These are phyloP conservation scores for Capitella teleta DNA, from an alignment of 1,140 invertebrate species.

Conservation along the genomic window DNA sequence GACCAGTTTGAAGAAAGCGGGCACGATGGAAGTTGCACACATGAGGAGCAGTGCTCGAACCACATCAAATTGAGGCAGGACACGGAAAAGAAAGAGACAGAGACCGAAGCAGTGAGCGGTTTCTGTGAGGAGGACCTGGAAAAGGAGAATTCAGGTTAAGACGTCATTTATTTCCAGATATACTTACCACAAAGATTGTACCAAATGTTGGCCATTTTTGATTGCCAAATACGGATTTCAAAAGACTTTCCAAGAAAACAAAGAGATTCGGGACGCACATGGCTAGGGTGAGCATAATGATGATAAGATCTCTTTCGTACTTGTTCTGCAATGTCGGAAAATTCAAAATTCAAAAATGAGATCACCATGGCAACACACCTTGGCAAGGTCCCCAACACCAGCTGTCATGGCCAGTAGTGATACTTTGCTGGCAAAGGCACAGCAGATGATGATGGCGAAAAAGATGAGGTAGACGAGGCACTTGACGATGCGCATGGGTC, in stretches of 20 bases:
- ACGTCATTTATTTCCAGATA: not conserved
- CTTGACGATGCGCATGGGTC: slow-evolving; percentile 15
- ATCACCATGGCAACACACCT: slow-evolving; percentile 3
- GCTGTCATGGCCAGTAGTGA: slow-evolving; percentile 16
- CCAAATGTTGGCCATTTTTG: slow-evolving; percentile 14
- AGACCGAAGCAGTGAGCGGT: slow-evolving; percentile 14
- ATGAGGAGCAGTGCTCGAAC: slow-evolving; percentile 15
- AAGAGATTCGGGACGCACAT: slow-evolving; percentile 16
- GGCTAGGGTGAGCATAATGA: slow-evolving; percentile 13
- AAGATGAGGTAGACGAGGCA: slow-evolving; percentile 15
- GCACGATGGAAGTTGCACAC: slow-evolving; percentile 13
- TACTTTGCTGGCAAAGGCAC: slow-evolving; percentile 14
- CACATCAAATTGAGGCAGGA: slow-evolving; percentile 15
- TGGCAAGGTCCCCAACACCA: slow-evolving; percentile 11
- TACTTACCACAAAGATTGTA: slow-evolving; percentile 13
- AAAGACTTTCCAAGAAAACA: slow-evolving; percentile 15
- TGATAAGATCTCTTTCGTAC: slow-evolving; percentile 10
- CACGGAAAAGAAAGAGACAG: slow-evolving; percentile 14
- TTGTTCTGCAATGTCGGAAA: slow-evolving; percentile 8
- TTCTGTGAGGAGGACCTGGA: slow-evolving; percentile 13
- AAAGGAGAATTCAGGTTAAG: not conserved
- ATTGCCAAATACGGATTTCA: slow-evolving; percentile 14
- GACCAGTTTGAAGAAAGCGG: slow-evolving; percentile 15
- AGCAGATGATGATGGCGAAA: slow-evolving; percentile 13
- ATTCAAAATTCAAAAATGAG: not conserved